A percentile compares a stretch with the other conserved stretches of the same genome.
Evolutionary conservation across 1,140 invertebrate genomes (phyloP).

Genomic region (Drosophila quadrilineata): DNA sequence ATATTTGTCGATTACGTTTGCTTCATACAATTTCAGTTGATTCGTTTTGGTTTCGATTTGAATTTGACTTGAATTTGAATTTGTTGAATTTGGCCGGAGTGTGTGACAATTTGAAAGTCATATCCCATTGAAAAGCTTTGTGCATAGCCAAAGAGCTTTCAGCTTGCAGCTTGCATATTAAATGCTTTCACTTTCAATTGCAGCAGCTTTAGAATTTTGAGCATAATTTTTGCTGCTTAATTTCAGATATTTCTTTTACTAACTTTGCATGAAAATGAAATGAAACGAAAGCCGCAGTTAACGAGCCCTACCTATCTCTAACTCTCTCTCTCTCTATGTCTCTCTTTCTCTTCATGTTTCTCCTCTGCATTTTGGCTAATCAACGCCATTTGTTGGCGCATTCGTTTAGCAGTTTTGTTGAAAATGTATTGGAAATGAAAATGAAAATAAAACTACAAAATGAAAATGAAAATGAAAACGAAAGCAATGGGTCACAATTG

Average conservation of each 20-base stretch:
- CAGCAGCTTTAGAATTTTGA: not conserved
- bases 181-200: conserved; percentile 67
- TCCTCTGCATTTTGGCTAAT: conserved; percentile 15
- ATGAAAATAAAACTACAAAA: too few species aligned
- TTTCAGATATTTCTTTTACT: too few species aligned
- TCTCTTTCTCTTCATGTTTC: not conserved
- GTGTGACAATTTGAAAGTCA: conserved; percentile 38
- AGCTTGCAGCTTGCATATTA: conserved; percentile 67
- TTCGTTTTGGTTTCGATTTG: conserved; percentile 12
- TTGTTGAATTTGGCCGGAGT: conserved; percentile 13
- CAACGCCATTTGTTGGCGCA: conserved; percentile 39
- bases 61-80: conserved; percentile 9
- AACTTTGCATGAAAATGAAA: conserved; percentile 37
- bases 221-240: too few species aligned
- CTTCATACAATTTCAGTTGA: too few species aligned
- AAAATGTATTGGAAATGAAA: conserved; percentile 15
- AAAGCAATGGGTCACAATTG: conserved; percentile 56
- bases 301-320: conserved; percentile 2
- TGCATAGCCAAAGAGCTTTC: conserved; percentile 5
- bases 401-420: conserved; percentile 44
- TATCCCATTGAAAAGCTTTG: not conserved
- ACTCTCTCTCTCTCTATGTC: too few species aligned
- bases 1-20: conserved; percentile 1
- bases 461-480: conserved; percentile 43
- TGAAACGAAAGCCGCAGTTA: conserved; percentile 23